phyloP scores from a whole-genome alignment of 2,113 vertebrate species.

The Pontoporia blainvillei region DNA sequence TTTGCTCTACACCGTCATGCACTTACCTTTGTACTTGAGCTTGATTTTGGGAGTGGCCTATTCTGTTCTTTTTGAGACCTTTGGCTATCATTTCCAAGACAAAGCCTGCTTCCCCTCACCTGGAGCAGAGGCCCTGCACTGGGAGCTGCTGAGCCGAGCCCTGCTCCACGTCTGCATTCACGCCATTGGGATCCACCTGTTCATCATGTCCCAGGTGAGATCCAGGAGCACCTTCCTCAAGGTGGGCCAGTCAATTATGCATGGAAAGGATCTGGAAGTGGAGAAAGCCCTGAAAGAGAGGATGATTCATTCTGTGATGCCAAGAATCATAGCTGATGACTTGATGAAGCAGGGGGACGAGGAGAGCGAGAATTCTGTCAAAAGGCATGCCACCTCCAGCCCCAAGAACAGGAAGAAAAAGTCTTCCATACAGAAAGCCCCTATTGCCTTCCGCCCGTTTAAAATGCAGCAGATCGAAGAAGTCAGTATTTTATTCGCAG shows the following conservation, averaged over 20 bases:
- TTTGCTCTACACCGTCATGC: conserved; percentile 96
- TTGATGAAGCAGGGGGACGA: conserved; percentile 98
- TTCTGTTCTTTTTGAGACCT: conserved; percentile 92
- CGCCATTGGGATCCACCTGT: conserved; percentile 93
- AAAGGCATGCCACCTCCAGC: conserved; percentile 92
- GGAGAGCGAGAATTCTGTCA: conserved; percentile 92
- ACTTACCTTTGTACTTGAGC: conserved; percentile 94
- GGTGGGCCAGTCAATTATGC: conserved; percentile 98
- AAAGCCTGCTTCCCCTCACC: conserved; percentile 76
- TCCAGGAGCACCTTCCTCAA: conserved; percentile 98
- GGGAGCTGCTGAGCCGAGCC: conserved; percentile 90
- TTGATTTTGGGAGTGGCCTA: conserved; percentile 92
- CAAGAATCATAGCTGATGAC: conserved; percentile 93
- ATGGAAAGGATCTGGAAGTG: conserved; percentile 97
- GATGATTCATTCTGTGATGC: conserved; percentile 99
- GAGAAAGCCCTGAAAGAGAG: conserved; percentile 98
- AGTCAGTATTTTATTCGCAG: conserved; percentile 97
- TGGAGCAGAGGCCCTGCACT: conserved; percentile 74
- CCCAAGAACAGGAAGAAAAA: conserved; percentile 96
- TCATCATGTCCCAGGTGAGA: conserved; percentile 97
- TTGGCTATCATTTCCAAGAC: conserved; percentile 88
- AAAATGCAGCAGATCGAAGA: conserved; percentile 99
- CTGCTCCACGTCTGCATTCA: conserved; percentile 95
- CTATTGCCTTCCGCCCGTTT: conserved; percentile 96
- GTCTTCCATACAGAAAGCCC: conserved; percentile 93